Evolutionary conservation across 2,113 vertebrate genomes (phyloP), one percentile per base, ranked within the genome.

Genomic region (Machaerirhynchus nigripectus): DNA sequence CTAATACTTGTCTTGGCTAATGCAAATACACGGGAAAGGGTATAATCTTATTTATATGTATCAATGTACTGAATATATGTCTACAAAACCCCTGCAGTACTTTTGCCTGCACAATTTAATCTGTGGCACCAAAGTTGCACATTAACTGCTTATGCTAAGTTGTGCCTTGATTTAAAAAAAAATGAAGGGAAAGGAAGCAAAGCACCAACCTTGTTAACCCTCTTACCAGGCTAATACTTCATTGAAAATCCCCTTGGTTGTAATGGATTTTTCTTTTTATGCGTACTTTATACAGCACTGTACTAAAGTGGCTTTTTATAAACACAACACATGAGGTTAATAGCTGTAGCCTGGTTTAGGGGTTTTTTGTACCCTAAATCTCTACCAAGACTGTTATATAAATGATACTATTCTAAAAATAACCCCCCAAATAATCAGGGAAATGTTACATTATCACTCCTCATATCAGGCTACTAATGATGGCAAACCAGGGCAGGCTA

Each of bases 191-290:
- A 59, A 11, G 71, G 60, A 47, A 85, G 78, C 70, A 95, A 91
- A 96, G 76, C 73, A 95, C 89, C 94, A 98, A 98, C 92, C 94
- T 97, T 97, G 96, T 95, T 98, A 98, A 98, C 96, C 97, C 96
- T 98, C 98, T 98, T 98, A 98, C 96, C 80, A 96, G 85, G 97
- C 96, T 98, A 98, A 98, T 98, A 86, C 97, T 97, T 95, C 78
- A 94, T 77, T 93, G 89, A 92, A 98, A 98, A 98, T 98, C 96
- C 95, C 96, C 96, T 97, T 70, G 90, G 94, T 90, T 94, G 96
- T 91, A 95, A 96, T 98, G 94, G 96, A 92, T 97, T 98, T 97
- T 97, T 96, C 94, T 95, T 93, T 97, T 97, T 97, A 95, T 95
- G 96, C 64, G 85, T 97, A 96, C 97, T 97, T 98, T 97, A 97